A percentile compares a stretch with the other conserved stretches of the same genome.
These are phyloP conservation scores for Tetranychus piercei DNA, from an alignment of 2,888 invertebrate genomes.

Conservation along the genomic window DNA sequence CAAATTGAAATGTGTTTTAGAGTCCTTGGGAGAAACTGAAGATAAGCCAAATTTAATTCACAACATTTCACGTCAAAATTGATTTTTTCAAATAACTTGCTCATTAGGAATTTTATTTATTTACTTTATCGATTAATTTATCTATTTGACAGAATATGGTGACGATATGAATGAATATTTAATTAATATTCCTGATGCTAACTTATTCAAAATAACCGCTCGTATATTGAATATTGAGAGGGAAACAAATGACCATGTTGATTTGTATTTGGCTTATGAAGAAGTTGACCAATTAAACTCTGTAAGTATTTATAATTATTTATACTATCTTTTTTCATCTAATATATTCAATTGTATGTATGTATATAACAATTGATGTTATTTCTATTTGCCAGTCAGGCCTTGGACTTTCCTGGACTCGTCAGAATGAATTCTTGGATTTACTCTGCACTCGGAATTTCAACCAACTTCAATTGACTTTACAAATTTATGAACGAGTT, in stretches of 20 bases:
- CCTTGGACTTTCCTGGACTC: slow-evolving; percentile 43
- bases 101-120: background rate
- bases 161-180: background rate
- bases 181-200: background rate
- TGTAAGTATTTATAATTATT: slow-evolving; percentile 13
- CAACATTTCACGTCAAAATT: no score
- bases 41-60: no score
- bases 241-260: slow-evolving; percentile 14
- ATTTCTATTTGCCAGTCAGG: slow-evolving; percentile 38
- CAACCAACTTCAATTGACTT: slow-evolving; percentile 62
- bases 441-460: slow-evolving; percentile 67
- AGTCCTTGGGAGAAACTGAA: no score
- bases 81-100: no score
- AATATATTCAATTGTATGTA: background rate
- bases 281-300: slow-evolving; percentile 24
- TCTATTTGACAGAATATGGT: background rate
- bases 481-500: slow-evolving; percentile 60
- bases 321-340: background rate
- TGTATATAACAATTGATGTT: no score
- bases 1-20: no score
- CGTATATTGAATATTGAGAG: background rate
- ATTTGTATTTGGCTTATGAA: slow-evolving; percentile 20
- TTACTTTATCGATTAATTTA: background rate
- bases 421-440: slow-evolving; percentile 65
- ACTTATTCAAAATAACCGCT: background rate